Evolutionary conservation across 2,113 vertebrate genomes (phyloP).

Genomic region (Tragelaphus imberbis): DNA sequence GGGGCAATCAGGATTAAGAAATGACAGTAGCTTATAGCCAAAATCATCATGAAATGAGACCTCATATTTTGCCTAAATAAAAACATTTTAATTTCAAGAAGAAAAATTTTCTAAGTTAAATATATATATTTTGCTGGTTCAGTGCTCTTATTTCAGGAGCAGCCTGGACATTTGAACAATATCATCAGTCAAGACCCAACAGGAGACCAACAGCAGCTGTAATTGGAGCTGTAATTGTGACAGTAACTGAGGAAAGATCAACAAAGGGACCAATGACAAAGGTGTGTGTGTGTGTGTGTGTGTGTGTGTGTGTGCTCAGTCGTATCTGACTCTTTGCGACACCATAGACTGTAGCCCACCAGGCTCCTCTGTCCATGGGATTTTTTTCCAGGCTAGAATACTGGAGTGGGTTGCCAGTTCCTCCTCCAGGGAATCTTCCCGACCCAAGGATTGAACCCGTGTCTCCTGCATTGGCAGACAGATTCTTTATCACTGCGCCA

Average conservation of each 20-base stretch:
- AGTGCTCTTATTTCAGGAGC: neutral
- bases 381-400: neutral
- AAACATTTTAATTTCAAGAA: neutral
- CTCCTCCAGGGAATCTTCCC: neutral
- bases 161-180: neutral
- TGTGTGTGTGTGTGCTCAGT: neutral
- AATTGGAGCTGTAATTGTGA: neutral
- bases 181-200: neutral
- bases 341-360: neutral
- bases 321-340: neutral
- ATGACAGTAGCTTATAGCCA: neutral
- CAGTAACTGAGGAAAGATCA: neutral
- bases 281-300: neutral
- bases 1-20: neutral
- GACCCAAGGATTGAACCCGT: neutral
- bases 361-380: neutral
- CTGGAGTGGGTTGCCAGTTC: neutral
- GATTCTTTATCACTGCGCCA: neutral
- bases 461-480: neutral
- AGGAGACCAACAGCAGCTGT: neutral
- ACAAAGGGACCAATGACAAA: neutral
- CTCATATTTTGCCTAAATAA: neutral
- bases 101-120: neutral
- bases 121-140: neutral
- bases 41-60: neutral